These are phyloP conservation scores for Zele albiditarsus DNA, from an alignment of 2,888 invertebrate genomes.

Conservation along the genomic window DNA sequence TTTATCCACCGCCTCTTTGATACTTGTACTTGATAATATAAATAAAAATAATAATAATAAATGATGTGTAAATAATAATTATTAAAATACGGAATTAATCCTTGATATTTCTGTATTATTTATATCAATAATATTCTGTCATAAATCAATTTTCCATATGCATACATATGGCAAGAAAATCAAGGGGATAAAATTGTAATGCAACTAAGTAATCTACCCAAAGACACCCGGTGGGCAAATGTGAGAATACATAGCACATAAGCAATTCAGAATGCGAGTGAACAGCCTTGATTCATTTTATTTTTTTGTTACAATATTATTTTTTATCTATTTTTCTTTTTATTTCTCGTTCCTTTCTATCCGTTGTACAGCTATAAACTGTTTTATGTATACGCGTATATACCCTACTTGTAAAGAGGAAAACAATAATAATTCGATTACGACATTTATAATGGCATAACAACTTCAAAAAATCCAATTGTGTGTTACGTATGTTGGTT, in stretches of 20 bases:
- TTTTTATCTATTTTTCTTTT: not conserved
- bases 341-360: slow-evolving; percentile 29
- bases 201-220: not conserved
- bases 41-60: no score
- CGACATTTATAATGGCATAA: slow-evolving; percentile 29
- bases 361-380: slow-evolving; percentile 13
- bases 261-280: slow-evolving; percentile 23
- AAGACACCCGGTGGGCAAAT: not conserved
- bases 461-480: not conserved
- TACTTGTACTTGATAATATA: no score
- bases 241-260: not conserved
- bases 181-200: not conserved
- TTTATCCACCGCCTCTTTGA: no score
- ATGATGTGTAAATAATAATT: not conserved
- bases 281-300: slow-evolving; percentile 31
- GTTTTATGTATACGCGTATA: no score
- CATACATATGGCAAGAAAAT: not conserved
- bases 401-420: slow-evolving; percentile 18
- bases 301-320: slow-evolving; percentile 1
- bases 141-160: slow-evolving; percentile 2
- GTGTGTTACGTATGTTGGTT: slow-evolving; percentile 8
- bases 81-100: not conserved
- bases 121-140: not conserved
- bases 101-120: not conserved
- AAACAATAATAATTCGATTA: slow-evolving; percentile 43